Evolutionary conservation across 2,888 invertebrate species (phyloP).

Genomic region (Hydraecia micacea): DNA sequence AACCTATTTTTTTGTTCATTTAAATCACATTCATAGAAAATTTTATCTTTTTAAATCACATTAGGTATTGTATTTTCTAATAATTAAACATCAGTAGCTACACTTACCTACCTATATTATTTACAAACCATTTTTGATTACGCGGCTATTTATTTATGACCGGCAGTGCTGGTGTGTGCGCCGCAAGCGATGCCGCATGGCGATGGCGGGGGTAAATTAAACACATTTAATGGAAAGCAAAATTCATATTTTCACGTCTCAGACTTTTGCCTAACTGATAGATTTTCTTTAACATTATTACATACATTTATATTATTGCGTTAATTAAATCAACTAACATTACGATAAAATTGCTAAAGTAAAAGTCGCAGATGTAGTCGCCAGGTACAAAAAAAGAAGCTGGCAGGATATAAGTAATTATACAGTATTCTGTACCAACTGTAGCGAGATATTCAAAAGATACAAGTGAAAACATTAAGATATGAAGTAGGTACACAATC

Average conservation of each 20-base stretch:
- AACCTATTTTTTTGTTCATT: no score
- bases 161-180: background rate
- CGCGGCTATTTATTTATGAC: background rate
- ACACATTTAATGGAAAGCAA: slow-evolving; percentile 81
- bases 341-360: slow-evolving; percentile 62
- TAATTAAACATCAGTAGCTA: no score
- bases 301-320: slow-evolving; percentile 74
- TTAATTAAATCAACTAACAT: slow-evolving; percentile 70
- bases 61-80: no score
- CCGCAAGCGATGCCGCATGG: no score
- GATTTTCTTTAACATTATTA: slow-evolving; percentile 79
- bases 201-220: slow-evolving; percentile 59
- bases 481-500: slow-evolving; percentile 51
- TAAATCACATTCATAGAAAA: no score
- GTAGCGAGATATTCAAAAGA: slow-evolving; percentile 38
- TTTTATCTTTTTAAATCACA: no score
- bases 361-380: slow-evolving; percentile 40
- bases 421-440: slow-evolving; percentile 23
- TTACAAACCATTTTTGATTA: background rate
- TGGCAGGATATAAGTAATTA: slow-evolving; percentile 1
- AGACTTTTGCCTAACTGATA: slow-evolving; percentile 87
- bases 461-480: slow-evolving; percentile 57
- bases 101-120: no score
- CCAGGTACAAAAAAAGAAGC: slow-evolving; percentile 47
- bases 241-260: slow-evolving; percentile 84